Base-by-base conservation (phyloP, 2,888 invertebrate genomes). In the Myathropa florea region DNA sequence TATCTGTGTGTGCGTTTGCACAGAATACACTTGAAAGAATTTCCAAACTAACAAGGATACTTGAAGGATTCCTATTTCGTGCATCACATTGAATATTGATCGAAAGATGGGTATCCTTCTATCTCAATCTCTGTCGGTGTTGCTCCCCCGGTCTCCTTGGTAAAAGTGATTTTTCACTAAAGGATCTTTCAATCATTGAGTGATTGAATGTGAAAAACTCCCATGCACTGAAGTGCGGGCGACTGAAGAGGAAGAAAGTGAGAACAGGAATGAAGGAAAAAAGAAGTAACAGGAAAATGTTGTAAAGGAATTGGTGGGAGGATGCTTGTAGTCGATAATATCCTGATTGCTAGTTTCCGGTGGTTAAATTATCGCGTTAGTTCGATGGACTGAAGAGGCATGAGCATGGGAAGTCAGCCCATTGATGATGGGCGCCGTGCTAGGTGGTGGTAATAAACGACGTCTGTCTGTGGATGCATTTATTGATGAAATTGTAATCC, bases 261-360 rank as follows among this genome's bases (percentile, higher is more conserved):
- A 59, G 39, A 65, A 57, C 30, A 26, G 53, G 55, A 71, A 23
- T 63, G 63, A 36, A 65, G 24, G 36, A 57, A 23, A 60, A 65
- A n/a, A 23, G 63, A 67, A 80, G 59, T 59, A 76, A 59, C 59
- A 85, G 67, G 67, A 72, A 77, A 82, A 73, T 72, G 67, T 73
- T 61, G 60, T 63, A 70, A 73, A 23, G 72, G 81, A 81, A 80
- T 71, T 65, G 75, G 24, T 67, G 64, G 73, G 63, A 12, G 67
- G 80, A 76, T 77, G 60, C 73, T 46, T 72, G 71, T 68, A 53
- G 68, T 63, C 80, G 75, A 82, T 65, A 57, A 77, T 85, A 77
- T 81, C 67, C 72, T 82, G 77, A 85, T 85, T 85, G 82, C 77
- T 85, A 82, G 77, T 82, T 85, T 85, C 77, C 73, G 73, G 77